Evolutionary conservation across 2,888 invertebrate genomes (phyloP).

Genomic region (Orthosia gothica): DNA sequence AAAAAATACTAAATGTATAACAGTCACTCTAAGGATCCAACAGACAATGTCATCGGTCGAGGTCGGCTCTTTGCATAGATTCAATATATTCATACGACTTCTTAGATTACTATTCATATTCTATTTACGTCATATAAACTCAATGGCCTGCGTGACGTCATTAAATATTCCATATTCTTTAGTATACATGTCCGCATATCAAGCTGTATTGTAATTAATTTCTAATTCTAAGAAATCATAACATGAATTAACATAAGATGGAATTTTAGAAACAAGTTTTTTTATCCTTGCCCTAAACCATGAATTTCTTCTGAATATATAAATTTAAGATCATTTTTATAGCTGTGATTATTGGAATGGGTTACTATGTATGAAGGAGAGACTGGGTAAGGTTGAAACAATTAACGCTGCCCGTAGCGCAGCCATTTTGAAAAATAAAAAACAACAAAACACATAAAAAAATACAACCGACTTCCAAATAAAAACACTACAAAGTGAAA

Average conservation of each 20-base stretch:
- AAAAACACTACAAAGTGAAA: no score
- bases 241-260: background rate
- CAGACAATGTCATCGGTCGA: slow-evolving; percentile 51
- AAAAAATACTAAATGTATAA: slow-evolving; percentile 4
- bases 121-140: slow-evolving; percentile 29
- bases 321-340: no score
- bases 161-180: slow-evolving; percentile 9
- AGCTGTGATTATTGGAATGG: no score
- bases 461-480: no score
- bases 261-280: slow-evolving; percentile 3
- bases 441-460: no score
- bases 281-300: background rate
- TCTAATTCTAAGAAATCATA: background rate
- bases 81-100: slow-evolving; percentile 41
- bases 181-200: background rate
- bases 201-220: background rate
- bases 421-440: no score
- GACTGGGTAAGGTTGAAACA: no score
- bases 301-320: background rate
- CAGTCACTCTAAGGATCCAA: slow-evolving; percentile 20
- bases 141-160: slow-evolving; percentile 41
- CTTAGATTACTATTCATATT: slow-evolving; percentile 20
- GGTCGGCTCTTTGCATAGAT: slow-evolving; percentile 46
- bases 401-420: no score
- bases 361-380: no score